Conservation (phyloP, 1,140 invertebrate species). For the Leptinotarsa undecemlineata region DNA sequence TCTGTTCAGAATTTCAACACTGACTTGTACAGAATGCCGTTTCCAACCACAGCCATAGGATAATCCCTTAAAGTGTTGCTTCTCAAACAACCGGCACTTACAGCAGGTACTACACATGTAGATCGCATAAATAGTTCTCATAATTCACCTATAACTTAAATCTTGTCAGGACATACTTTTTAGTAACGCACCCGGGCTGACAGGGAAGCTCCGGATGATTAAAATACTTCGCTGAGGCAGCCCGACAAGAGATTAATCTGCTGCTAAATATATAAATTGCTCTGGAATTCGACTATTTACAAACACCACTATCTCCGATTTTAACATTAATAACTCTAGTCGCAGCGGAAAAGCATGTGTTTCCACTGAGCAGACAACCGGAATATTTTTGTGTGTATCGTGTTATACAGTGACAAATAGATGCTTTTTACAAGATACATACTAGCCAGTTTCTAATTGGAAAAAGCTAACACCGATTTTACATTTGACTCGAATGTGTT, state of each 20-base stretch:
- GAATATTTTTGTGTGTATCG: conserved; percentile 5
- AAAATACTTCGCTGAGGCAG: conserved; percentile 46
- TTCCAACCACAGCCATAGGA: too few relatives aligned
- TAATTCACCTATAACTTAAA: conserved; percentile 3
- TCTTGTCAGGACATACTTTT: conserved; percentile 46
- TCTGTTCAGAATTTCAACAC: too few relatives aligned
- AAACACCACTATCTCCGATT: conserved; percentile 50
- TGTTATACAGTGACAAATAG: conserved; percentile 28
- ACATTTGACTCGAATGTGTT: conserved; percentile 13
- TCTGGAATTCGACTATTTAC: conserved; percentile 53
- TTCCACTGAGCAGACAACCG: background rate
- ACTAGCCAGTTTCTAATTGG: conserved; percentile 27
- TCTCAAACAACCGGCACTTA: conserved; percentile 17
- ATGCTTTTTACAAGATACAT: conserved; percentile 30
- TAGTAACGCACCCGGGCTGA: conserved; percentile 42
- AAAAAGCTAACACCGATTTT: conserved; percentile 16
- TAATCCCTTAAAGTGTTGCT: conserved; percentile 5
- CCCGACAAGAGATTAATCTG: conserved; percentile 52
- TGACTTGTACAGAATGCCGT: too few relatives aligned
- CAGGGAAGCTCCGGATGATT: conserved; percentile 45
- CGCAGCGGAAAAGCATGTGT: conserved; percentile 9
- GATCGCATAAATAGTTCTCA: conserved; percentile 6
- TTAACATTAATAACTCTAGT: conserved; percentile 39
- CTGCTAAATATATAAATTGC: conserved; percentile 54
- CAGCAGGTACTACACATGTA: conserved; percentile 18